Conservation (phyloP, 1,140 invertebrate genomes). For the Papilio machaon region DNA sequence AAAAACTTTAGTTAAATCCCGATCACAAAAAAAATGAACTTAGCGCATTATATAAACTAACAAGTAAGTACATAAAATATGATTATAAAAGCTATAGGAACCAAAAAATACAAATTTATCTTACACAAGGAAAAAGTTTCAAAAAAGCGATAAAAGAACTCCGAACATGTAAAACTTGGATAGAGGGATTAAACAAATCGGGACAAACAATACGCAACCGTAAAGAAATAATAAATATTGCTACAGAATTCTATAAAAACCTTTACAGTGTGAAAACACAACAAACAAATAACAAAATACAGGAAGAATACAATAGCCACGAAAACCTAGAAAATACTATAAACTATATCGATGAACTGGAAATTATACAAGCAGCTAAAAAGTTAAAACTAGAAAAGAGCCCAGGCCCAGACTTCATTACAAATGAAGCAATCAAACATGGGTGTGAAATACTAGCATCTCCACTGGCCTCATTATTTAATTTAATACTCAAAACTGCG, state of each 20-base stretch:
- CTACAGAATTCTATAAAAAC: slow-evolving; percentile 1
- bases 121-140: slow-evolving; percentile 2
- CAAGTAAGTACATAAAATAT: slow-evolving; percentile 40
- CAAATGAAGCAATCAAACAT: background rate
- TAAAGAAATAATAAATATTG: slow-evolving; percentile 14
- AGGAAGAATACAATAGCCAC: no score
- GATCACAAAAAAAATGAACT: slow-evolving; percentile 42
- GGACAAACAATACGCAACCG: background rate
- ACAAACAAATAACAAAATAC: background rate
- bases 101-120: slow-evolving; percentile 39
- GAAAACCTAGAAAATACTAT: no score
- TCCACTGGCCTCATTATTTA: background rate
- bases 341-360: background rate
- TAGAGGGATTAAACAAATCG: background rate
- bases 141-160: slow-evolving; percentile 40
- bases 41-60: slow-evolving; percentile 42
- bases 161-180: slow-evolving; percentile 40
- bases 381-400: background rate
- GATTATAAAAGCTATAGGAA: slow-evolving; percentile 38
- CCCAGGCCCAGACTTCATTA: background rate
- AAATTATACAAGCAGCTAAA: slow-evolving; percentile 18
- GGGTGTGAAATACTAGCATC: background rate
- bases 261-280: background rate
- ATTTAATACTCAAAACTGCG: background rate
- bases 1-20: slow-evolving; percentile 26